A percentile compares a stretch with the other conserved stretches of the same genome.
These are phyloP conservation scores for Coremacera marginata DNA, from an alignment of 2,888 invertebrate species.

Conservation along the genomic window DNA sequence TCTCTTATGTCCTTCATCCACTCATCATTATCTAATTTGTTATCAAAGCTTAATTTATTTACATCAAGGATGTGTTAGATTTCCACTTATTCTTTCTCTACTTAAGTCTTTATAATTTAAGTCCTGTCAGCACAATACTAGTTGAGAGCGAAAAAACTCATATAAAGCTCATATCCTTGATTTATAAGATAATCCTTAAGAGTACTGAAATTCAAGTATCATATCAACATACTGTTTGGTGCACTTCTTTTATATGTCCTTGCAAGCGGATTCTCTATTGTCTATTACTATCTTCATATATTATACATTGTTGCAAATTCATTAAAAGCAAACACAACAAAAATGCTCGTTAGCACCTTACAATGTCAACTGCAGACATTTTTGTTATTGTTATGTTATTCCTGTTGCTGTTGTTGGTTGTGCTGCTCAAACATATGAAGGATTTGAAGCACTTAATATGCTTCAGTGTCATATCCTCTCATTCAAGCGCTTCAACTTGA, in stretches of 20 bases:
- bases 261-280: background rate
- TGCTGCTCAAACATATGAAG: no score
- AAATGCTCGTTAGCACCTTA: slow-evolving; percentile 11
- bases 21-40: no score
- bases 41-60: no score
- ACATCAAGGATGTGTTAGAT: no score
- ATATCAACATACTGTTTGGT: background rate
- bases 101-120: no score
- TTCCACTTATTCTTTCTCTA: no score
- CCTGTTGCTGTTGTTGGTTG: slow-evolving; percentile 9
- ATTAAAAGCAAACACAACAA: slow-evolving; percentile 2
- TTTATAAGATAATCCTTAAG: no score
- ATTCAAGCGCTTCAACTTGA: background rate
- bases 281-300: background rate
- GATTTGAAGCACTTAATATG: background rate
- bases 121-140: no score
- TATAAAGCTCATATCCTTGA: no score
- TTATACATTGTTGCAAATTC: slow-evolving; percentile 24
- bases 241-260: background rate
- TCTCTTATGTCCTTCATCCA: no score
- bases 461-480: background rate
- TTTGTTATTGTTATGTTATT: background rate
- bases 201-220: no score
- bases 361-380: slow-evolving; percentile 18
- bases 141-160: no score